Conservation (phyloP, 2,113 vertebrate species). For the Scopus umbretta region DNA sequence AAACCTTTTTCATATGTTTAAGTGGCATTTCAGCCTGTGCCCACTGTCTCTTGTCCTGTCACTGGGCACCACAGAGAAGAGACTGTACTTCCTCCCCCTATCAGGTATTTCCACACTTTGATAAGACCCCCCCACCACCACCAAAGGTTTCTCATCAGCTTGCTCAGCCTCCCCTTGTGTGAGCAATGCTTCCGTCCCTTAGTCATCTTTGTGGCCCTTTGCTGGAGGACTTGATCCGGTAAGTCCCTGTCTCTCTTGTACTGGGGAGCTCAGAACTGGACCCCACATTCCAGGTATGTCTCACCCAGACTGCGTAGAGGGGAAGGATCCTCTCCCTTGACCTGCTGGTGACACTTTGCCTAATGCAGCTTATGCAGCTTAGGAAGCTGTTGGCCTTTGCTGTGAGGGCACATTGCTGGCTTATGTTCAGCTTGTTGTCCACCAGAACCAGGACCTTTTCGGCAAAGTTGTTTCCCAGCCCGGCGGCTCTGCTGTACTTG, state of each 20-base stretch:
- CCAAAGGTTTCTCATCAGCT: background rate
- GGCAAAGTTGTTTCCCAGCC: background rate
- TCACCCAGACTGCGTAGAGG: background rate
- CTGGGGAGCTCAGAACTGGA: background rate
- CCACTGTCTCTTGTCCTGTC: background rate
- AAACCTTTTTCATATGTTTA: background rate
- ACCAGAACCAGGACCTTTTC: background rate
- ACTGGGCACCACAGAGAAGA: background rate
- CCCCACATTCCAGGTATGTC: background rate
- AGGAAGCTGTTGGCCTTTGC: background rate
- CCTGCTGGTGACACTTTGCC: background rate
- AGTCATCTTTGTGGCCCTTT: background rate
- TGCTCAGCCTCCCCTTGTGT: background rate
- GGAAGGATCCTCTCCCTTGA: background rate
- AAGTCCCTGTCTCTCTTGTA: background rate
- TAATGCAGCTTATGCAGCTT: background rate
- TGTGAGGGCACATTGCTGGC: background rate
- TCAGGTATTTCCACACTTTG: rapidly evolving
- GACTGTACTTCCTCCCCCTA: background rate
- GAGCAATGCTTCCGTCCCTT: background rate
- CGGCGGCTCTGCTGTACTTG: rapidly evolving
- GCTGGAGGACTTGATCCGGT: background rate
- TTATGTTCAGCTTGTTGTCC: background rate
- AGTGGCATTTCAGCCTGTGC: background rate
- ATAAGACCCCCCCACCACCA: background rate